phyloP scores from a whole-genome alignment of 92 coral and sea anemone species.

The Bergia sp. region DNA sequence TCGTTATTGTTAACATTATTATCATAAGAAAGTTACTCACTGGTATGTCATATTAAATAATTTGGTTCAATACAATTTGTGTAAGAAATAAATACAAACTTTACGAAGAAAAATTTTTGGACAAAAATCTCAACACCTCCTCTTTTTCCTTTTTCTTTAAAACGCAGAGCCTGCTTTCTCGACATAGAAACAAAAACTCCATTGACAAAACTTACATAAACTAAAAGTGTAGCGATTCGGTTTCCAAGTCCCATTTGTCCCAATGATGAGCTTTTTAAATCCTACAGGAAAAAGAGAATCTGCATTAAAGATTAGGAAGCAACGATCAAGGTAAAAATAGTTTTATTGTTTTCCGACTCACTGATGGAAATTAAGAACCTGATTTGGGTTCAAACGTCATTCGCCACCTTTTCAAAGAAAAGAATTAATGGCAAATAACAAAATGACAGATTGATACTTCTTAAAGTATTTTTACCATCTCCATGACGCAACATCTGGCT shows the following conservation, averaged over 20 bases:
- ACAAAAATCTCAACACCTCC: background rate
- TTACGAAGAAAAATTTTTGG: background rate
- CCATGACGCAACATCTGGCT: background rate
- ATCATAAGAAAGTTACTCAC: no score
- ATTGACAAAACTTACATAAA: conserved; percentile 69
- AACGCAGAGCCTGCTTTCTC: background rate
- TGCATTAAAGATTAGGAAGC: background rate
- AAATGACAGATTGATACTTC: no score
- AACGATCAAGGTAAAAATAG: no score
- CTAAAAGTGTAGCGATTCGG: conserved; percentile 91
- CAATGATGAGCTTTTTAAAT: conserved; percentile 67
- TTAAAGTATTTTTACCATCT: no score
- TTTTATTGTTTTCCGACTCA: background rate
- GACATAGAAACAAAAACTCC: background rate
- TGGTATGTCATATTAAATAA: no score
- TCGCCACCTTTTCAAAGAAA: no score
- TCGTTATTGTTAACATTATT: no score
- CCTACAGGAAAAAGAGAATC: conserved; percentile 48
- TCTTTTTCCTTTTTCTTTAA: background rate
- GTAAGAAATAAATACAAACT: background rate
- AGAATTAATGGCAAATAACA: no score
- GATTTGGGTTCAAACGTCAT: no score
- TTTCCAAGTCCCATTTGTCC: conserved; percentile 83
- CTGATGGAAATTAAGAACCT: no score
- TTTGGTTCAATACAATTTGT: no score